Conservation (phyloP, 2,797 vertebrate genomes). For the Phataginus tricuspis region DNA sequence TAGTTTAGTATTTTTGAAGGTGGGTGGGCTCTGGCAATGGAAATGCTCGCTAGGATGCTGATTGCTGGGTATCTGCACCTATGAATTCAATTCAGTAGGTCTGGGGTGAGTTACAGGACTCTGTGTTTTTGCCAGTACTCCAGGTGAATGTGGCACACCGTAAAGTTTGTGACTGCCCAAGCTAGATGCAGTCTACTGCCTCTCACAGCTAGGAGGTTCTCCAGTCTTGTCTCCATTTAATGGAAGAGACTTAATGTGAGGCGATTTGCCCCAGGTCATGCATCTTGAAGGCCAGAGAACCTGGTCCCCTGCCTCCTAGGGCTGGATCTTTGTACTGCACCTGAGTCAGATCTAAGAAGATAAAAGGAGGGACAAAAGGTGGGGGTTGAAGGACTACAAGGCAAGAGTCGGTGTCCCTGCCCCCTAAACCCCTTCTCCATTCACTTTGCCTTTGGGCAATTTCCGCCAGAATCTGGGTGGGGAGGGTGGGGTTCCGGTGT, state of each 20-base stretch:
- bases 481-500: slow-evolving; percentile 79
- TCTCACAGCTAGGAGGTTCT: not conserved
- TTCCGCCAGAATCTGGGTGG: slow-evolving; percentile 80
- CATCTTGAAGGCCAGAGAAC: not conserved
- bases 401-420: slow-evolving; percentile 61
- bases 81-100: not conserved
- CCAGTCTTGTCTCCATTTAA: not conserved
- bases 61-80: not conserved
- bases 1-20: not conserved
- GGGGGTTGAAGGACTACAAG: slow-evolving; percentile 50
- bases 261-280: not conserved
- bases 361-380: slow-evolving; percentile 16
- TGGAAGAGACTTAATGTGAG: not conserved
- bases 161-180: not conserved
- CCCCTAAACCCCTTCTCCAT: slow-evolving; percentile 74
- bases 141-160: not conserved
- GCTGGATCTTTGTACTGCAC: slow-evolving; percentile 49
- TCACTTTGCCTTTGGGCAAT: slow-evolving; percentile 81
- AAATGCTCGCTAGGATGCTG: slow-evolving; percentile 36
- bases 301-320: slow-evolving; percentile 55
- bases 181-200: not conserved
- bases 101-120: not conserved
- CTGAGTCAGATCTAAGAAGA: slow-evolving; percentile 53
- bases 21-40: not conserved
- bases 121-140: not conserved